Base-by-base conservation (phyloP, 1,140 invertebrate species). In the Ceratosolen fusciceps region DNA sequence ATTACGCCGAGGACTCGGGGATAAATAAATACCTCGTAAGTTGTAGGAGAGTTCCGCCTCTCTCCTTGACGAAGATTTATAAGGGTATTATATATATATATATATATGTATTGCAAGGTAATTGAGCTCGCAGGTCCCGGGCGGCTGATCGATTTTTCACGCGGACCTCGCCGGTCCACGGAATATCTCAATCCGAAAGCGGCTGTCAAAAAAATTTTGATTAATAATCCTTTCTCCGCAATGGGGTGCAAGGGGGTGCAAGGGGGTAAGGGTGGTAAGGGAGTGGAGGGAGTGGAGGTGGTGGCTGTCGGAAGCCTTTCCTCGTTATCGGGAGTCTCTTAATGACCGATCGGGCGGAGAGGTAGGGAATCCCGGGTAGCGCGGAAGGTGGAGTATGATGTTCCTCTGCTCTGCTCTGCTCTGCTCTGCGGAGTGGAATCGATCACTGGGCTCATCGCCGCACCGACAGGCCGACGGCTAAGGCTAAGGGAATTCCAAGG, bases 401-500 rank as follows among this genome's bases (percentile, higher is more conserved):
- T 72, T 80, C 79, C 52, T n/a, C n/a, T n/a, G n/a, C n/a, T n/a
- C n/a, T n/a, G n/a, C n/a, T n/a, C n/a, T n/a, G n/a, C n/a, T n/a
- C n/a, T 74, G 78, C 31, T 71, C 62, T 49, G n/a, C n/a, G 37
- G 62, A 60, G 70, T 76, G 76, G 65, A 80, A 76, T 76, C 79
- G 79, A 80, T 71, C 71, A 39, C 1, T 31, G 12, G 12, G 16
- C 3, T 16, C 24, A 2, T 52, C 29, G 43, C 19, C 49, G 21
- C 24, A n/a, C n/a, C n/a, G n/a, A n/a, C n/a, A n/a, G n/a, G n/a
- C n/a, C n/a, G n/a, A 58, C 9, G 34, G 19, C n/a, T 29, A 12
- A n/a, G n/a, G 39, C 21, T 68, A 58, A 74, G 72, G 39, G 79
- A 80, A 80, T 80, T 72, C 60, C 79, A 80, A 80, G 79, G 79